A percentile compares a stretch with the other conserved stretches of the same genome.
These are phyloP conservation scores for Drosophila phalerata DNA, from an alignment of 2,888 invertebrate genomes.

Conservation along the genomic window DNA sequence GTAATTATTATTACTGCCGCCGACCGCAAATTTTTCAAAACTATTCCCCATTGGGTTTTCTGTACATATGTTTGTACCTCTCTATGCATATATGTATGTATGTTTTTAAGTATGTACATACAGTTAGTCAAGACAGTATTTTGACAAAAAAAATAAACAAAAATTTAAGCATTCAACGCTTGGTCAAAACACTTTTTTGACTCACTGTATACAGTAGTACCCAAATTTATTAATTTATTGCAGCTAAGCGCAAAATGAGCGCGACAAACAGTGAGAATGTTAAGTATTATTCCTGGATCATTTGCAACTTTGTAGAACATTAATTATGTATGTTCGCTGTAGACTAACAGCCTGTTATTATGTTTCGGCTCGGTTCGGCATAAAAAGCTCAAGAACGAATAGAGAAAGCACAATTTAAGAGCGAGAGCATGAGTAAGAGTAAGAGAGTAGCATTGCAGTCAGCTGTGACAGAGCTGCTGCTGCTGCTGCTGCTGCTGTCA, in stretches of 20 bases:
- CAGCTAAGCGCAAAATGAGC: neutral
- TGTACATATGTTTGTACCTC: neutral
- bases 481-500: constrained; percentile 26
- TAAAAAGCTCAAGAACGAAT: constrained; percentile 16
- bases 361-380: constrained; percentile 7
- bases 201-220: no score
- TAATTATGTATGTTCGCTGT: neutral
- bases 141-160: no score
- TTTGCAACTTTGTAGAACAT: neutral
- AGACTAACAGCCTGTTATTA: neutral
- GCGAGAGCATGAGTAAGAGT: constrained; percentile 1
- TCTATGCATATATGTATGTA: neutral
- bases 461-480: constrained; percentile 50
- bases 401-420: constrained; percentile 18
- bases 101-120: neutral
- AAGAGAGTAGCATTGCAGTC: constrained; percentile 26
- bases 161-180: no score
- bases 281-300: neutral
- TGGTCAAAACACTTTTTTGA: no score
- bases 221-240: neutral
- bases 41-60: constrained; percentile 82
- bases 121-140: no score
- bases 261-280: neutral
- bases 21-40: constrained; percentile 74
- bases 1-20: constrained; percentile 25